Evolutionary conservation across 2,113 vertebrate genomes (phyloP).

Genomic region (Phycodurus eques): DNA sequence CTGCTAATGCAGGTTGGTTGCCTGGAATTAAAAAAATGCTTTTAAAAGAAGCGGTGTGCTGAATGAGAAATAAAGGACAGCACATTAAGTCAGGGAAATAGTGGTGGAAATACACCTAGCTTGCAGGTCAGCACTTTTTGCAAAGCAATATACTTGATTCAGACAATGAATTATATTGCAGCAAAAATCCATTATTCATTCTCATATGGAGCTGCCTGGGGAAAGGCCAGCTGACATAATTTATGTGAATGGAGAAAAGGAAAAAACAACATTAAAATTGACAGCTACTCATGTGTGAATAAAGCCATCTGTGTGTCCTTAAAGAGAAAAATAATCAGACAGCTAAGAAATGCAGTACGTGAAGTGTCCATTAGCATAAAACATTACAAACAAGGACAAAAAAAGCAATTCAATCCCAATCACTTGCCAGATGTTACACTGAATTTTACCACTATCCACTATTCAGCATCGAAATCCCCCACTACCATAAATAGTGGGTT

Average conservation of each 20-base stretch:
- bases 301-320: slow-evolving; percentile 21
- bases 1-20: slow-evolving; percentile 13
- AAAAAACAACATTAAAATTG: slow-evolving; percentile 23
- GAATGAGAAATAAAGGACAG: slow-evolving; percentile 23
- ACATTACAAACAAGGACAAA: not conserved
- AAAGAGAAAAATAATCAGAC: slow-evolving; percentile 2
- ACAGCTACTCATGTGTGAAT: slow-evolving; percentile 25
- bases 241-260: slow-evolving; percentile 27
- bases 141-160: slow-evolving; percentile 24
- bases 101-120: slow-evolving; percentile 13
- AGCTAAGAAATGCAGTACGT: not conserved
- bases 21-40: slow-evolving; percentile 21
- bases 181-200: slow-evolving; percentile 19
- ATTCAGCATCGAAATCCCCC: not conserved
- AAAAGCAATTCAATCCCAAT: not conserved
- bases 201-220: slow-evolving; percentile 17
- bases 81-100: slow-evolving; percentile 21
- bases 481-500: not conserved
- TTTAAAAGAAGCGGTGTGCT: slow-evolving; percentile 27
- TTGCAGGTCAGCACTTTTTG: slow-evolving; percentile 39
- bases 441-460: not conserved
- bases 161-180: slow-evolving; percentile 37
- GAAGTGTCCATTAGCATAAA: slow-evolving; percentile 1
- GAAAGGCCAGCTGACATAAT: slow-evolving; percentile 30
- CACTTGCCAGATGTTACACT: not conserved